Conservation (phyloP, 2,797 vertebrate genomes). For the Acestrorhynchus altus region DNA sequence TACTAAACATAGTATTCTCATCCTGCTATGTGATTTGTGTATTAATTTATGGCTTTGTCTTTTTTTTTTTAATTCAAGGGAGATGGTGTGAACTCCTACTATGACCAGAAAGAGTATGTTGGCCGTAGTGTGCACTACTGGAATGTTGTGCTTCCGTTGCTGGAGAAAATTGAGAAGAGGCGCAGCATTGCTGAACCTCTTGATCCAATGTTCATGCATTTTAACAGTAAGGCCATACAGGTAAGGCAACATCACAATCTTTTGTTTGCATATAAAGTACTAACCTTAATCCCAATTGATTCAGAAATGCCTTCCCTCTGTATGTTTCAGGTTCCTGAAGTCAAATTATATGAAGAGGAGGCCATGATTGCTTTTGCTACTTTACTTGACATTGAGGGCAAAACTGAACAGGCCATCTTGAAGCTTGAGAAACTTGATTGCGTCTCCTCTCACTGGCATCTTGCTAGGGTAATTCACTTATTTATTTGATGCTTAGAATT, state of each 20-base stretch:
- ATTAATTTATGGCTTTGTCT: background rate
- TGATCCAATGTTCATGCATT: conserved; percentile 93
- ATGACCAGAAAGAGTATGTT: conserved; percentile 94
- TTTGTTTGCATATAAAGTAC: background rate
- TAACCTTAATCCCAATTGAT: background rate
- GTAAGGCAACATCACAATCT: conserved; percentile 65
- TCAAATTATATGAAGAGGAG: conserved; percentile 86
- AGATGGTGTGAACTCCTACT: conserved; percentile 88
- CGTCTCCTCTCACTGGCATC: conserved; percentile 90
- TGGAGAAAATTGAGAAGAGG: conserved; percentile 87
- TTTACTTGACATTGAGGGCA: conserved; percentile 92
- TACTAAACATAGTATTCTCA: no score
- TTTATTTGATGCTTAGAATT: background rate
- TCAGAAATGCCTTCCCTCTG: background rate
- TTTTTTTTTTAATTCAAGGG: conserved; percentile 74
- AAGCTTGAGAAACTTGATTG: conserved; percentile 90
- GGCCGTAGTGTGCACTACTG: conserved; percentile 94
- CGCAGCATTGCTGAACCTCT: conserved; percentile 90
- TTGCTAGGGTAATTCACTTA: conserved; percentile 84
- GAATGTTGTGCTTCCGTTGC: conserved; percentile 86
- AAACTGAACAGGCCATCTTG: conserved; percentile 88
- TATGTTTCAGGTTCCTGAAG: conserved; percentile 78
- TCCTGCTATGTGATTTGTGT: no score
- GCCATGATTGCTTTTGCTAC: conserved; percentile 85
- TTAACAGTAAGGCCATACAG: conserved; percentile 90